phyloP scores from a whole-genome alignment of 2,797 vertebrate genomes.

The Acridotheres tristis region DNA sequence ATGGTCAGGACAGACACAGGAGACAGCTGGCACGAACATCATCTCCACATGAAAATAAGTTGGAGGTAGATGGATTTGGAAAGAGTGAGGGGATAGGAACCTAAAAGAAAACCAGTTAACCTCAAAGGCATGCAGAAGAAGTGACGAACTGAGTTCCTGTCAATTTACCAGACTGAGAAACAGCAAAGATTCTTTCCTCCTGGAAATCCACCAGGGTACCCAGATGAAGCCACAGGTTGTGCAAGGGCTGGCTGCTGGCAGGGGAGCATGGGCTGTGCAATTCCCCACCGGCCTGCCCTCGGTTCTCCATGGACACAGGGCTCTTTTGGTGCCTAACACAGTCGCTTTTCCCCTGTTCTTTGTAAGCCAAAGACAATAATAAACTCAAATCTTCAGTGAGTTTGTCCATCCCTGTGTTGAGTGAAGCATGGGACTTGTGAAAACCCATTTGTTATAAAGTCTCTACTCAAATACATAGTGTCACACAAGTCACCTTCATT shows the following conservation, averaged over 20 bases:
- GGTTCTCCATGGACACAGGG: accelerated
- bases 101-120: neutral
- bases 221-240: neutral
- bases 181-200: neutral
- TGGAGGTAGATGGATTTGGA: neutral
- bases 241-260: neutral
- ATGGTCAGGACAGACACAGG: neutral
- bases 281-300: neutral
- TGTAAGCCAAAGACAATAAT: neutral
- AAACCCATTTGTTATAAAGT: neutral
- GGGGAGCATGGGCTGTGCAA: neutral
- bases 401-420: neutral
- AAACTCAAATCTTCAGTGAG: neutral
- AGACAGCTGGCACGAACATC: neutral
- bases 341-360: neutral
- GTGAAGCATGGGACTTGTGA: neutral
- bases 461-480: neutral
- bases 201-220: neutral
- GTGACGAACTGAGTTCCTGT: neutral
- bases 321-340: neutral
- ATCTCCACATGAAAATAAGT: neutral
- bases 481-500: neutral
- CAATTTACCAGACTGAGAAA: neutral
- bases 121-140: neutral
- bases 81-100: neutral